phyloP scores from a whole-genome alignment of 1,140 invertebrate genomes.

The Asbolus verrucosus region DNA sequence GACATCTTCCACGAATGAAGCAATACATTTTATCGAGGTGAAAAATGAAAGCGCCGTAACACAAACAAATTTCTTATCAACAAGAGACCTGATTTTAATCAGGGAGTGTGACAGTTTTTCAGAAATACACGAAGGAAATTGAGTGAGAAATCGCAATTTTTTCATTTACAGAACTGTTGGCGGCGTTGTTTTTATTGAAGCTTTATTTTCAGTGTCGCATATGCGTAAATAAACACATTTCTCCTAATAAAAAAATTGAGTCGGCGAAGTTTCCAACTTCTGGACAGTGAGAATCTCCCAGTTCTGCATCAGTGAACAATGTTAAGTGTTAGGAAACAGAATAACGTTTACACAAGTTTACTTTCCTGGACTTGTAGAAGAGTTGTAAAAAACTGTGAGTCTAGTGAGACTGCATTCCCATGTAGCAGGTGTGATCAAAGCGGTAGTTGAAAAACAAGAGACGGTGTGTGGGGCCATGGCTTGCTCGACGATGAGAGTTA shows the following conservation, averaged over 20 bases:
- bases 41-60: slow-evolving; percentile 22
- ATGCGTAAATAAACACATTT: slow-evolving; percentile 35
- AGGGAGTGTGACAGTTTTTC: slow-evolving; percentile 33
- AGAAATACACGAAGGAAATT: slow-evolving; percentile 26
- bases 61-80: slow-evolving; percentile 41
- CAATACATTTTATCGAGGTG: slow-evolving; percentile 37
- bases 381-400: slow-evolving; percentile 33
- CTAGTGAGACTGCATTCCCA: slow-evolving; percentile 46
- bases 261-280: not conserved
- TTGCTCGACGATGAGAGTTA: slow-evolving; percentile 21
- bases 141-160: slow-evolving; percentile 30
- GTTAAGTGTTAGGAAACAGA: slow-evolving; percentile 18
- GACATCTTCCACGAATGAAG: slow-evolving; percentile 35
- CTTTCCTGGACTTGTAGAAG: slow-evolving; percentile 18
- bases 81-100: slow-evolving; percentile 38
- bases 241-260: slow-evolving; percentile 18
- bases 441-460: slow-evolving; percentile 42
- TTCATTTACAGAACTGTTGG: slow-evolving; percentile 5
- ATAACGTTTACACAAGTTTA: slow-evolving; percentile 25
- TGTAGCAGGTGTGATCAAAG: slow-evolving; percentile 47
- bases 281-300: not conserved
- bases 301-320: slow-evolving; percentile 15
- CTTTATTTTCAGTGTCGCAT: slow-evolving; percentile 3
- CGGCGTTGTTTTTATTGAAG: slow-evolving; percentile 19
- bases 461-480: slow-evolving; percentile 44